Base-by-base conservation (phyloP, 2,888 invertebrate genomes). In the Molorchus minor region DNA sequence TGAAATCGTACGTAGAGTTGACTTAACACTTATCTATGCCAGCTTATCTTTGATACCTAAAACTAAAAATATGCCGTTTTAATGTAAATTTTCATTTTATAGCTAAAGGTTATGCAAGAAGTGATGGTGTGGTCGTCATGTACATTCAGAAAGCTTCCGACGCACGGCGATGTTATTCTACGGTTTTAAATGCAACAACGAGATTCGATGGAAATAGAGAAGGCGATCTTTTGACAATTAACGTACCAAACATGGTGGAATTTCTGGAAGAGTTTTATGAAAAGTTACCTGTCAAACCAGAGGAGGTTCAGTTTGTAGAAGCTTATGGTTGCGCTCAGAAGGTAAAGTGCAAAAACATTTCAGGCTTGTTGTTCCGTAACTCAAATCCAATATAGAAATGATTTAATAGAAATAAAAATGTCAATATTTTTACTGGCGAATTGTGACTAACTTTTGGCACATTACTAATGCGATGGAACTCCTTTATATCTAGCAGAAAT, bases 41-140 rank as follows among this genome's bases (percentile, higher is more conserved):
- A n/a, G n/a, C n/a, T 20, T 17, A 7, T 3, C 41, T 5, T 41
- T 12, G 4, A 16, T 41, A 3, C 2, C 3, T 41, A 4, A 15
- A 8, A 3, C 19, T 5, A 4, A 17, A 41, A 17, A 41, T 8
- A 41, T 16, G 19, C 10, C 13, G 3, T 45, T 21, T 53, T 2
- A 15, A 10, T 30, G 17, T 35, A 7, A 17, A 2, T 53, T 35
- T 36, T 10, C 17, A 10, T 46, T 58, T 73, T 19, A 15, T 58
- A 82, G 93, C 92, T 25, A 86, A 88, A 69, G 94, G 95, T 0
- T 95, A 94, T 73, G 90, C 88, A 0, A 87, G 94, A n/a, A 88
- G 92, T 33, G 95, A 95, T 78, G 89, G 92, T 0, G 83, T 93
- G 1, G 88, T 87, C 1, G 88, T 89, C 0, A 75, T 91, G 44